Conservation (phyloP, 2,888 invertebrate genomes). For the Conops quadrifasciatus region DNA sequence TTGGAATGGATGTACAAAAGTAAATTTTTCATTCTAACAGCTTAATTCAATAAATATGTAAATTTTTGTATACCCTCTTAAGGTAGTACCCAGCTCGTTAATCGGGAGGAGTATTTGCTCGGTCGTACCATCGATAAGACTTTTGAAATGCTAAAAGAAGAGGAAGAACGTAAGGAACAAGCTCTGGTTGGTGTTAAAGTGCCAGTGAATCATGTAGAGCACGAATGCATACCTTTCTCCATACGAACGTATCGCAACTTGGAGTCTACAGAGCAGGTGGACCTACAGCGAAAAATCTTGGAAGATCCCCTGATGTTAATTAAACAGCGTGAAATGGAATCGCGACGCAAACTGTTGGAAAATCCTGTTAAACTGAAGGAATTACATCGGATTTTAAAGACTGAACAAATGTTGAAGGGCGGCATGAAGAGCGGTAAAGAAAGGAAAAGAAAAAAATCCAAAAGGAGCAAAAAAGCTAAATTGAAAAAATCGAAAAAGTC, state of each 20-base stretch:
- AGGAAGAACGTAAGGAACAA: constrained; percentile 63
- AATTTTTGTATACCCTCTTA: not conserved
- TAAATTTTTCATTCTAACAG: constrained; percentile 43
- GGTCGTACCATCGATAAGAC: constrained; percentile 80
- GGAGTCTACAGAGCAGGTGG: constrained; percentile 76
- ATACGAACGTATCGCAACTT: constrained; percentile 67
- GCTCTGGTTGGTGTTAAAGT: constrained; percentile 61
- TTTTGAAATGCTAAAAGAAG: constrained; percentile 73
- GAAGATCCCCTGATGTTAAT: constrained; percentile 94
- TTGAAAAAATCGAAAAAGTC: constrained; percentile 53
- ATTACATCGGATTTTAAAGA: constrained; percentile 79
- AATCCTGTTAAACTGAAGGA: constrained; percentile 92
- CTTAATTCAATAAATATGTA: not conserved
- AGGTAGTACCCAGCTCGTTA: constrained; percentile 63
- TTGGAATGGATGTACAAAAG: constrained; percentile 91
- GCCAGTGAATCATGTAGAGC: constrained; percentile 74
- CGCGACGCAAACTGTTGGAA: constrained; percentile 81
- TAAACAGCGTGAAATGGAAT: constrained; percentile 89
- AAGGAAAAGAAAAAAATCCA: constrained; percentile 49
- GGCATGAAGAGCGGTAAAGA: constrained; percentile 37
- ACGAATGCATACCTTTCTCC: constrained; percentile 81
- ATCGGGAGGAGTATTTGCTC: constrained; percentile 88
- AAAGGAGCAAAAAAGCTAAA: constrained; percentile 44
- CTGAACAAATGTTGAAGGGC: constrained; percentile 65
- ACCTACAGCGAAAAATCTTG: constrained; percentile 86